Conservation (phyloP, 2,797 vertebrate genomes). For the Silurus aristotelis region DNA sequence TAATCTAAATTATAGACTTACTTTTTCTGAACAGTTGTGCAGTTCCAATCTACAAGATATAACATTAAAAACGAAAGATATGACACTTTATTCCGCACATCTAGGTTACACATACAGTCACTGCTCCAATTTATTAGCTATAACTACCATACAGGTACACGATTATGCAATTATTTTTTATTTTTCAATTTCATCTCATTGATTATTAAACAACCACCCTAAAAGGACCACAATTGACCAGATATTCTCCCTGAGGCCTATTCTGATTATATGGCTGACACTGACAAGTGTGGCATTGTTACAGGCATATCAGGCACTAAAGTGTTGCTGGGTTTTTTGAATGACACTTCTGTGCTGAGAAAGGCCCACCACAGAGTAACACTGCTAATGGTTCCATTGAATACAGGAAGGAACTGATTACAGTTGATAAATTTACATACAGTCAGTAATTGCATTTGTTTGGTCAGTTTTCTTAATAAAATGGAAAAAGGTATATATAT, state of each 20-base stretch:
- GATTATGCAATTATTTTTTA: not conserved
- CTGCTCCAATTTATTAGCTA: not conserved
- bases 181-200: not conserved
- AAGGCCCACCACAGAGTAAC: not conserved
- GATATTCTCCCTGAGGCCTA: not conserved
- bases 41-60: constrained; percentile 74
- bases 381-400: not conserved
- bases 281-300: not conserved
- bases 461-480: not conserved
- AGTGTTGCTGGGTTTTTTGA: not conserved
- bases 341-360: not conserved
- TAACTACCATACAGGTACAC: not conserved
- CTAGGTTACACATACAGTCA: not conserved
- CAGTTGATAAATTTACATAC: not conserved
- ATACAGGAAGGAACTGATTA: not conserved
- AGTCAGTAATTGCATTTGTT: not conserved
- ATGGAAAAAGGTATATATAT: not conserved
- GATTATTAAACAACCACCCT: not conserved
- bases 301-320: not conserved
- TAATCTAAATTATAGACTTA: constrained; percentile 47
- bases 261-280: not conserved
- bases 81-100: not conserved
- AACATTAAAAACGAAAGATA: not conserved
- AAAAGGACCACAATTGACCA: not conserved
- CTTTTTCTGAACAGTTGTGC: constrained; percentile 41